phyloP scores from a whole-genome alignment of 2,888 invertebrate genomes.

The Philonicus albiceps region DNA sequence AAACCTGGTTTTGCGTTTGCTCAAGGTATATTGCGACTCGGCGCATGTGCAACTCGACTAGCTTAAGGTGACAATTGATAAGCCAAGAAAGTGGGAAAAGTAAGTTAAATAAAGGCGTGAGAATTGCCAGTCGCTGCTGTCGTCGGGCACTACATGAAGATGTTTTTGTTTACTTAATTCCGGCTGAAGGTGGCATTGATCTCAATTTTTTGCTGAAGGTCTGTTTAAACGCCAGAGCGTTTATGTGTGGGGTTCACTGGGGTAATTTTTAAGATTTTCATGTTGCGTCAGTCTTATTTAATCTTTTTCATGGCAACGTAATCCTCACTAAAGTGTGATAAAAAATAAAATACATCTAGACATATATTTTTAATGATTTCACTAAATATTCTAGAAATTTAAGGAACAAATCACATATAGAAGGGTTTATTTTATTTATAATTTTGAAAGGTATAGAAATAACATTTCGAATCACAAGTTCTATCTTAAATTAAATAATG shows the following conservation, averaged over 20 bases:
- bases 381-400: not conserved
- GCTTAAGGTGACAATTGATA: not conserved
- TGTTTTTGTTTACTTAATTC: conserved; percentile 20
- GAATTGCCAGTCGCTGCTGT: not conserved
- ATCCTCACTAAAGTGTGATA: not conserved
- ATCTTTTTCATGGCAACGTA: not conserved
- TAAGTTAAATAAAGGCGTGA: conserved; percentile 22
- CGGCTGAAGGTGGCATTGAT: conserved; percentile 13
- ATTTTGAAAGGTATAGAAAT: not conserved
- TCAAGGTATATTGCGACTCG: not conserved
- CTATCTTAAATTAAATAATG: not conserved
- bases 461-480: too few relatives aligned
- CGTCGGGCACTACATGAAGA: not conserved
- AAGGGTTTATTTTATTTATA: too few relatives aligned
- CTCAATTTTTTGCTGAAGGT: conserved; percentile 14
- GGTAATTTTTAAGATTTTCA: not conserved
- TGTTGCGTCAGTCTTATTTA: not conserved
- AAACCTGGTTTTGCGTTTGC: not conserved
- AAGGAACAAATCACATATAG: too few relatives aligned
- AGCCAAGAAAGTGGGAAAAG: conserved; percentile 11
- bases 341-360: not conserved
- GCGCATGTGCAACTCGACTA: not conserved
- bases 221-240: not conserved
- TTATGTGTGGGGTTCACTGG: not conserved
- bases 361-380: not conserved